Conservation (phyloP, 2,797 vertebrate species). For the Crenuchus spilurus region DNA sequence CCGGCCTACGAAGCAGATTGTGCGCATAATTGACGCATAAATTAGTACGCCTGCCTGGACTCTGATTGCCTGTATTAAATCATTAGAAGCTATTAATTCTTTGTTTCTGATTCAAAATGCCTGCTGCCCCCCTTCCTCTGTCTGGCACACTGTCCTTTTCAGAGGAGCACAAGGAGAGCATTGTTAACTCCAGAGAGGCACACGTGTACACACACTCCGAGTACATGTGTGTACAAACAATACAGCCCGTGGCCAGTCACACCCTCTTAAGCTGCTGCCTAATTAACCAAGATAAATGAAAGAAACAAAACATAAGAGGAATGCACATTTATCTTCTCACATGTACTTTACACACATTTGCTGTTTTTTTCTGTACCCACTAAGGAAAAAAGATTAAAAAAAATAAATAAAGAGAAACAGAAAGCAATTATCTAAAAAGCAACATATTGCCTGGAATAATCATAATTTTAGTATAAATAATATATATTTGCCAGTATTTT, state of each 20-base stretch:
- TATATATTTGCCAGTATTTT: too few relatives aligned
- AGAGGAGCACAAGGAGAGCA: slow-evolving; percentile 68
- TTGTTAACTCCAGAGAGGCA: slow-evolving; percentile 71
- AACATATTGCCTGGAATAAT: too few relatives aligned
- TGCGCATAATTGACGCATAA: slow-evolving; percentile 72
- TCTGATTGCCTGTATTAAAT: slow-evolving; percentile 72
- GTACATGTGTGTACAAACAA: slow-evolving; percentile 67
- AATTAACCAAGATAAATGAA: not conserved
- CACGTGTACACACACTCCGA: slow-evolving; percentile 72
- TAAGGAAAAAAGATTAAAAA: not conserved
- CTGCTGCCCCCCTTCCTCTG: slow-evolving; percentile 14
- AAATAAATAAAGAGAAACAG: not conserved
- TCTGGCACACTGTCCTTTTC: slow-evolving; percentile 56
- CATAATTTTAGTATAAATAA: not conserved
- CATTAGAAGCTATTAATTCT: slow-evolving; percentile 73
- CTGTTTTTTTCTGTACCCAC: too few relatives aligned
- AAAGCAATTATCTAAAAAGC: not conserved
- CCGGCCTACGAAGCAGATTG: slow-evolving; percentile 47
- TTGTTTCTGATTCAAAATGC: slow-evolving; percentile 59
- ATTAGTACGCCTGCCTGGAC: slow-evolving; percentile 74
- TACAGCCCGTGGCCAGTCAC: not conserved
- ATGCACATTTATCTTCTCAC: slow-evolving; percentile 11
- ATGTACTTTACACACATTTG: not conserved
- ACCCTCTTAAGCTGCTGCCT: not conserved
- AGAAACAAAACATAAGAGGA: slow-evolving; percentile 67